Conservation (phyloP, 2,797 vertebrate genomes). For the Luscinia megarhynchos region DNA sequence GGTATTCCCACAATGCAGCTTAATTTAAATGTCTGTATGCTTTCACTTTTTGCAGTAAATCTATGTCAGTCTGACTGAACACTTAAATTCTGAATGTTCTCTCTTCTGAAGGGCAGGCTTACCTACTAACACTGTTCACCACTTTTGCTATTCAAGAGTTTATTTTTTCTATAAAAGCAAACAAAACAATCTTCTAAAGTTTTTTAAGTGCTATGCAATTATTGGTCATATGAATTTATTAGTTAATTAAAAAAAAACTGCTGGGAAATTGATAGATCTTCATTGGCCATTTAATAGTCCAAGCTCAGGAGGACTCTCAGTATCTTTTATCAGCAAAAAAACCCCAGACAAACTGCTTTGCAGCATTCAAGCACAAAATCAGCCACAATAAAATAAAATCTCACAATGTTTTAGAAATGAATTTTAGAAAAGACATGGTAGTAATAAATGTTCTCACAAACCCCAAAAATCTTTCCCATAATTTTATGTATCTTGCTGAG, state of each 20-base stretch:
- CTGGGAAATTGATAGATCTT: neutral
- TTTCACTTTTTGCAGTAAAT: neutral
- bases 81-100: neutral
- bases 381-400: neutral
- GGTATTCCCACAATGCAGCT: neutral
- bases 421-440: neutral
- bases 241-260: neutral
- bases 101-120: neutral
- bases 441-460: neutral
- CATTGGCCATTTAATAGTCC: neutral
- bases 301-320: neutral
- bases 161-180: neutral
- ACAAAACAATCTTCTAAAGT: neutral
- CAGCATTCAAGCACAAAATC: neutral
- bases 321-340: neutral
- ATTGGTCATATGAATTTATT: neutral
- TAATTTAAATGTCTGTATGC: neutral
- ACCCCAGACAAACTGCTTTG: neutral
- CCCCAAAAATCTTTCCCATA: neutral
- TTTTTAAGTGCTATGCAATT: neutral
- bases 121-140: neutral
- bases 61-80: neutral
- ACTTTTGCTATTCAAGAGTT: neutral
- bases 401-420: neutral
- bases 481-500: conserved; percentile 1